phyloP scores from a whole-genome alignment of 35 echinoderm and acorn worm species.

The Strongylocentrotus purpuratus region DNA sequence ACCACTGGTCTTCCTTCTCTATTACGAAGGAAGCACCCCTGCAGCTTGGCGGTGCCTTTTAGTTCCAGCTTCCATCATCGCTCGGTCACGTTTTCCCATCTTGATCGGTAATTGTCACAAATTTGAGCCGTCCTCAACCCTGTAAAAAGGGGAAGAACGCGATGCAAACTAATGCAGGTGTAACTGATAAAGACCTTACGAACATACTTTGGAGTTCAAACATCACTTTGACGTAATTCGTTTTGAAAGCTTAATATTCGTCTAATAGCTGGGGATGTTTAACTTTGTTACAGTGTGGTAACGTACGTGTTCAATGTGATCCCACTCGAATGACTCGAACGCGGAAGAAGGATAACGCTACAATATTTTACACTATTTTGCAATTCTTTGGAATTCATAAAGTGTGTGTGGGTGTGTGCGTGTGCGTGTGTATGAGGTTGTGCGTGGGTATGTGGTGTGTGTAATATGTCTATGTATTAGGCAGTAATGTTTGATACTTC shows the following conservation, averaged over 20 bases:
- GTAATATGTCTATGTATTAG: too few relatives aligned
- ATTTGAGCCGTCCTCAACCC: not conserved
- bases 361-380: not conserved
- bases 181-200: slow-evolving; percentile 6
- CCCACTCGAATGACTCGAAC: not conserved
- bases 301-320: not conserved
- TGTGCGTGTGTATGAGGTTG: not conserved
- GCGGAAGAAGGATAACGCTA: not conserved
- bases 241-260: slow-evolving; percentile 51
- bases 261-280: slow-evolving; percentile 37
- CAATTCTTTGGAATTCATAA: not conserved
- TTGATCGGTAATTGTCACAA: slow-evolving; percentile 47
- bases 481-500: too few relatives aligned
- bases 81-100: slow-evolving; percentile 41
- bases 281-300: not conserved
- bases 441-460: not conserved
- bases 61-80: not conserved
- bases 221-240: slow-evolving; percentile 41
- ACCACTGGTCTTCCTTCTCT: not conserved
- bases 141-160: not conserved
- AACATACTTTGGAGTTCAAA: slow-evolving; percentile 35
- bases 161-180: slow-evolving; percentile 10
- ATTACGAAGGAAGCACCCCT: slow-evolving; percentile 24
- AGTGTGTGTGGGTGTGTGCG: not conserved
- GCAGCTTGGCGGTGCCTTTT: slow-evolving; percentile 39